phyloP scores from a whole-genome alignment of 37 sponge, comb jelly and placozoan species.

The Oscarella lobularis region DNA sequence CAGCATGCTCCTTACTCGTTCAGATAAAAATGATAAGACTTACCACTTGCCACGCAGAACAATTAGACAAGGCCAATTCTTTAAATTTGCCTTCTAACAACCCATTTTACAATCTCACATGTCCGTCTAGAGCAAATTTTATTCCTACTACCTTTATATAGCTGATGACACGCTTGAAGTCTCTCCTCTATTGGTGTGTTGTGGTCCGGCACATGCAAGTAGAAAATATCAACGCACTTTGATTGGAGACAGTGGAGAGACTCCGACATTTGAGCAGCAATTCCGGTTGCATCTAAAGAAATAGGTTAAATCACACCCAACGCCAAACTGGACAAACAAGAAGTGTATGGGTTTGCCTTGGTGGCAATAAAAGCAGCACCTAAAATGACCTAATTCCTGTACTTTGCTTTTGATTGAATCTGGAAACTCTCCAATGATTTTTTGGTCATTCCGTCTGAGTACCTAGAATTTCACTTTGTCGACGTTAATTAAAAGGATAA shows the following conservation, averaged over 20 bases:
- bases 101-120: not conserved
- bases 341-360: slow-evolving; percentile 47
- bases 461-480: too few species aligned
- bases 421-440: too few species aligned
- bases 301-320: too few species aligned
- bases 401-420: too few species aligned
- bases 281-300: slow-evolving; percentile 29
- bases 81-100: slow-evolving; percentile 61
- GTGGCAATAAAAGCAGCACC: too few species aligned
- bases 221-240: slow-evolving; percentile 62
- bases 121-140: not conserved
- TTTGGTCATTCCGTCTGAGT: too few species aligned
- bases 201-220: slow-evolving; percentile 84
- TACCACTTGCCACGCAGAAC: slow-evolving; percentile 80
- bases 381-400: too few species aligned
- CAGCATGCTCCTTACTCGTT: too few species aligned
- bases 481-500: too few species aligned
- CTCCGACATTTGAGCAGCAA: slow-evolving; percentile 20
- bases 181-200: slow-evolving; percentile 76
- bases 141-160: slow-evolving; percentile 43
- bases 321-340: too few species aligned
- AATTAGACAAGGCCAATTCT: slow-evolving; percentile 79
- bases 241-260: slow-evolving; percentile 43
- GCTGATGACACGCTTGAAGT: slow-evolving; percentile 47
- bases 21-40: slow-evolving; percentile 10